phyloP scores from a whole-genome alignment of 1,140 invertebrate genomes.

The Neoseiulus cucumeris region DNA sequence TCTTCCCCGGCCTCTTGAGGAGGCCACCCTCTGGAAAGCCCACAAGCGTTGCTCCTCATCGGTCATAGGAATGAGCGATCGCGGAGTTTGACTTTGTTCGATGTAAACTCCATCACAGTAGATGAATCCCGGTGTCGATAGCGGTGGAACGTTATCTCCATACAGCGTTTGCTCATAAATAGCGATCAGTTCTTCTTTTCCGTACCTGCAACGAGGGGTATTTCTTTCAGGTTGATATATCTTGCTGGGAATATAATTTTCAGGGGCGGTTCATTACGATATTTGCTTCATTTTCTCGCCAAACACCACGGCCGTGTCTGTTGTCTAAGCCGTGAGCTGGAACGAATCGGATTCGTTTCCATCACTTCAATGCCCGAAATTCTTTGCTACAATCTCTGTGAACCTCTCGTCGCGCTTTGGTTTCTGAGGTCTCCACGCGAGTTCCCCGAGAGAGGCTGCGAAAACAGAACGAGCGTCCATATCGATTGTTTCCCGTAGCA shows the following conservation, averaged over 20 bases:
- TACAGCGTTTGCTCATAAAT: slow-evolving; percentile 6
- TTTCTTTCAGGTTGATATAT: background rate
- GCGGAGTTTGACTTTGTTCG: background rate
- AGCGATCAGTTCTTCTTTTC: slow-evolving; percentile 9
- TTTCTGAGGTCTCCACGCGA: too few relatives aligned
- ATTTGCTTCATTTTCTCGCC: background rate
- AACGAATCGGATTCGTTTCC: too few relatives aligned
- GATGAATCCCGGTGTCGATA: background rate
- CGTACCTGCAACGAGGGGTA: background rate
- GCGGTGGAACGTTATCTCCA: background rate
- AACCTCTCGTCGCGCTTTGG: too few relatives aligned
- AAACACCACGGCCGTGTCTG: background rate
- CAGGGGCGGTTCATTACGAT: background rate
- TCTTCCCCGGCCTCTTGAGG: background rate
- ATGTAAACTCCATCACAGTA: background rate
- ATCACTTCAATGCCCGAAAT: too few relatives aligned
- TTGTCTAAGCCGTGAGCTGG: too few relatives aligned
- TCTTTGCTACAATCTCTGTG: too few relatives aligned
- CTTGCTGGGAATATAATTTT: background rate
- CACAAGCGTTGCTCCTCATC: slow-evolving; percentile 9
- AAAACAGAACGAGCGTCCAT: too few relatives aligned
- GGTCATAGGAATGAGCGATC: background rate
- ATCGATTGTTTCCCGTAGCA: too few relatives aligned
- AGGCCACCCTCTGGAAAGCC: background rate
- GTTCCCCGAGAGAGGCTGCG: too few relatives aligned